These are phyloP conservation scores for Cataglyphis altisquamis DNA, from an alignment of 2,888 invertebrate genomes.

Conservation along the genomic window DNA sequence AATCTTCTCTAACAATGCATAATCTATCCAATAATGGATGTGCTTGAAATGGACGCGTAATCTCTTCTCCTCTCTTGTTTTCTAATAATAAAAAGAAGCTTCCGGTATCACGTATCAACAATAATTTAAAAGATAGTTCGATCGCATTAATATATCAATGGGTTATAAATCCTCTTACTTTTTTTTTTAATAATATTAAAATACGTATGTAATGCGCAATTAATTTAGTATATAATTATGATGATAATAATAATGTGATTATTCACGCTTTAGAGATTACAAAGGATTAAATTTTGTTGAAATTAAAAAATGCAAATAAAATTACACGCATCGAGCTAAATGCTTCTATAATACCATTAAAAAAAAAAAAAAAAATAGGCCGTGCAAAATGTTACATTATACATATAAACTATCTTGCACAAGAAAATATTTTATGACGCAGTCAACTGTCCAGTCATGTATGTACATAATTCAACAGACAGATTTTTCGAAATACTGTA, in stretches of 20 bases:
- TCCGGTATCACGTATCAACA: constrained; percentile 13
- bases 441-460: background rate
- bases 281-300: constrained; percentile 12
- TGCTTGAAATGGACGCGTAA: constrained; percentile 12
- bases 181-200: constrained; percentile 26
- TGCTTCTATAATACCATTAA: constrained; percentile 10
- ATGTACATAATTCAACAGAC: constrained; percentile 15
- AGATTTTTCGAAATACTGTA: constrained; percentile 31
- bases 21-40: background rate
- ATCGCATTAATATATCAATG: constrained; percentile 12
- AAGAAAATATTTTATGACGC: constrained; percentile 24
- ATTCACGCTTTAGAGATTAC: constrained; percentile 16
- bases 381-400: constrained; percentile 5
- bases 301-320: constrained; percentile 24
- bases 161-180: constrained; percentile 12
- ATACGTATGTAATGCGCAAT: constrained; percentile 16
- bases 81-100: constrained; percentile 23
- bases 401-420: background rate
- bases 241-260: constrained; percentile 39
- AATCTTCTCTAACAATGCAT: background rate
- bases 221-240: constrained; percentile 33
- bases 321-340: constrained; percentile 12
- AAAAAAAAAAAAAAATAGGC: background rate
- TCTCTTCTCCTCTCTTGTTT: background rate
- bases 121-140: constrained; percentile 17